Evolutionary conservation across 2,797 vertebrate species (phyloP), one percentile per base, ranked within the genome.

Genomic region (Craterocephalus amniculus): DNA sequence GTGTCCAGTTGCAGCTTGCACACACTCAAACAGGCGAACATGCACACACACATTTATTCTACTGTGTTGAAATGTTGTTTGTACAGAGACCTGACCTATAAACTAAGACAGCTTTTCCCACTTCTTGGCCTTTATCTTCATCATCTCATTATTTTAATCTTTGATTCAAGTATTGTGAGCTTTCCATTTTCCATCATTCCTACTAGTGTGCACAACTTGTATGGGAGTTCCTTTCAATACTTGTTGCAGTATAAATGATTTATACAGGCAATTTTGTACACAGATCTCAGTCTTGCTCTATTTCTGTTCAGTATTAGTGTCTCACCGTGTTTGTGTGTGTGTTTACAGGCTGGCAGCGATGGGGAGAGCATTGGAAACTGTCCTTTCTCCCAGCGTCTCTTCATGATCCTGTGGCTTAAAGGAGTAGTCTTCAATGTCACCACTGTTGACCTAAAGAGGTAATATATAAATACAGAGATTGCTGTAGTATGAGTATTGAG

Each of bases 391-490:
- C 97, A 99, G 79, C 95, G 97, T 35, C 95, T 99, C 63, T 99
- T 99, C 57, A 99, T 99, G 97, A 96, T 98, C 86, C 96, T 99
- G 48, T 98, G 97, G 97, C 93, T 99, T 12, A 99, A 99, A 82
- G 97, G 97, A 0, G 96, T 99, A 0, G 96, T 98, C 84, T 99
- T 99, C 88, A 99, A 98, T 8, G 97, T 98, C 81, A 99, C 97
- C 43, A 99, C 97, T 0, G 97, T 99, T 56, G 97, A 99, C 80
- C 93, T 99, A 66, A 99, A 97, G 84, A 96, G 97, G 97, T 98
- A 89, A 66, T 2, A 14, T 35, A 34, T 34, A 34, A 34, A 34
- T 10, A 9, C 32, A 5, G 13, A 11, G 0, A 13, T 10, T 20
- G 8, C 26, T 65, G 27, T 49, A 7, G 7, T 16, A 5, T 26